phyloP scores from a whole-genome alignment of 1,140 invertebrate species.

The Lanistes nyassanus region DNA sequence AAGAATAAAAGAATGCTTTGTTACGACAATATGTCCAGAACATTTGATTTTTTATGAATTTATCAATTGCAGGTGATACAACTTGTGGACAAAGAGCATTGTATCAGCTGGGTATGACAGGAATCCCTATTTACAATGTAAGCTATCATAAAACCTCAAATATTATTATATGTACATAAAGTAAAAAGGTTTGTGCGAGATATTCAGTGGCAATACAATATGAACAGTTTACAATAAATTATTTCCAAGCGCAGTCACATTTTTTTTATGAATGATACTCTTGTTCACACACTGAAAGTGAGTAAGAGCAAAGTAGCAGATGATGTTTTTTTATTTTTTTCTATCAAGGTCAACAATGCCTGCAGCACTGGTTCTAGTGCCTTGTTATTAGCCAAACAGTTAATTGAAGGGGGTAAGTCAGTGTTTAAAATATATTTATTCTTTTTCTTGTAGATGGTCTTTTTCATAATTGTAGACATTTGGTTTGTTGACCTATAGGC shows the following conservation, averaged over 20 bases:
- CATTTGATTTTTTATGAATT: too few species aligned
- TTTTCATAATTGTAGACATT: too few species aligned
- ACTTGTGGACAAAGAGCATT: slow-evolving; percentile 94
- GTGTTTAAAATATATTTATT: too few species aligned
- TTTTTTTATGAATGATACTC: background rate
- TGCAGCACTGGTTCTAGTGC: slow-evolving; percentile 97
- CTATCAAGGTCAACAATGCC: slow-evolving; percentile 88
- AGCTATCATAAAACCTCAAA: slow-evolving; percentile 27
- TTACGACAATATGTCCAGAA: too few species aligned
- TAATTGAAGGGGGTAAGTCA: slow-evolving; percentile 79
- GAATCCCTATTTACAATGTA: slow-evolving; percentile 96
- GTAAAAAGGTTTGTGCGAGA: too few species aligned
- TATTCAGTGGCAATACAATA: too few species aligned
- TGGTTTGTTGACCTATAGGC: too few species aligned
- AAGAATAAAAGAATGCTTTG: too few species aligned
- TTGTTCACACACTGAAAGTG: background rate
- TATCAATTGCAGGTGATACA: slow-evolving; percentile 86
- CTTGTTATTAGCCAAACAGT: slow-evolving; percentile 88
- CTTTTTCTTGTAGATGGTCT: too few species aligned
- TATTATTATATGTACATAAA: too few species aligned
- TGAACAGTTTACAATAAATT: too few species aligned
- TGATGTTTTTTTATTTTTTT: slow-evolving; percentile 12
- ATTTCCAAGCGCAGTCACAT: background rate
- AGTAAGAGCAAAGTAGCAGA: background rate
- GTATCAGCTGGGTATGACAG: slow-evolving; percentile 95